A percentile compares a stretch with the other conserved stretches of the same genome.
Evolutionary conservation across 2,888 invertebrate genomes (phyloP).

Genomic region (Bimastos eiseni): DNA sequence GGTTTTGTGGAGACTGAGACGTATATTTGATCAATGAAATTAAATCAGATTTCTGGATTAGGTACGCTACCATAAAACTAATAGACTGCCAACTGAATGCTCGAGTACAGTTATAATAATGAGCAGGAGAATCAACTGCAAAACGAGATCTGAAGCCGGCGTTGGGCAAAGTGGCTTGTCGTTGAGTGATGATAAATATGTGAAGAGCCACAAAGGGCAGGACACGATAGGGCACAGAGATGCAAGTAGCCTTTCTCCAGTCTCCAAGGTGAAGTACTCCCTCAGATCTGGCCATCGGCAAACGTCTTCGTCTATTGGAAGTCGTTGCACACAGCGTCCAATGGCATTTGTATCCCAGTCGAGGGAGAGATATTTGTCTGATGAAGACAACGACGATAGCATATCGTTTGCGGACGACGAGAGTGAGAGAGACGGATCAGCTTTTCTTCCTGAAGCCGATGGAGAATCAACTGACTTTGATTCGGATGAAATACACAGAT

Average conservation of each 20-base stretch:
- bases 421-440: constrained; percentile 18
- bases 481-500: constrained; percentile 72
- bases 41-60: neutral
- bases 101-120: neutral
- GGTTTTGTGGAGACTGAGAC: neutral
- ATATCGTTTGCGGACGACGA: neutral
- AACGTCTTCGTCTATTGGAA: neutral
- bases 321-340: neutral
- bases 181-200: constrained; percentile 1
- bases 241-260: neutral
- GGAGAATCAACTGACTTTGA: constrained; percentile 72
- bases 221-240: neutral
- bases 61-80: neutral
- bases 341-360: neutral
- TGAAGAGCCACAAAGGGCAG: neutral
- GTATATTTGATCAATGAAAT: neutral
- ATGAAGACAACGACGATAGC: constrained; percentile 37
- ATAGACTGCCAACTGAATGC: neutral
- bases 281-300: constrained; percentile 14
- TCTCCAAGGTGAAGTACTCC: neutral
- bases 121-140: neutral
- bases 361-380: neutral
- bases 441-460: constrained; percentile 48
- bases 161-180: neutral
- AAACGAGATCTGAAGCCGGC: neutral